These are phyloP conservation scores for Carollia perspicillata DNA, from an alignment of 2,113 vertebrate species.

Conservation along the genomic window DNA sequence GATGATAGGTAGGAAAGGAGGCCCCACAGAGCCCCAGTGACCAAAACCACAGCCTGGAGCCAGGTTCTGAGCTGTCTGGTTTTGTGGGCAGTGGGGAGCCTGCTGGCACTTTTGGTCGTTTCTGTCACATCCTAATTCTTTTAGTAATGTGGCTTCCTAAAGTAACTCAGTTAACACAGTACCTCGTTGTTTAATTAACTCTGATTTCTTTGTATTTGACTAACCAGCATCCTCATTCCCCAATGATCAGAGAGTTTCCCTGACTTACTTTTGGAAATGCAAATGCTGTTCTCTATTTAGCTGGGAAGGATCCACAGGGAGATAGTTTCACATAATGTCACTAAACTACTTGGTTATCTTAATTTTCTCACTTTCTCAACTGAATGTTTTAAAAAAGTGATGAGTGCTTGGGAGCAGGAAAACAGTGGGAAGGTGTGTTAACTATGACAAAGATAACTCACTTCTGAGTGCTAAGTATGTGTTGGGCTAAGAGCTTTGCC, in stretches of 20 bases:
- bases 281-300: conserved; percentile 29
- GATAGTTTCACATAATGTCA: conserved; percentile 37
- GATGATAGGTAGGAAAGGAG: fast-evolving
- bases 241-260: background rate
- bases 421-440: background rate
- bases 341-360: conserved; percentile 49
- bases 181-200: background rate
- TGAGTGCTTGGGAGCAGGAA: background rate
- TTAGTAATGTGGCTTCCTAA: background rate
- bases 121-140: background rate
- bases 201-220: conserved; percentile 26
- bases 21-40: fast-evolving
- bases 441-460: fast-evolving
- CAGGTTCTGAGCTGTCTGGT: background rate
- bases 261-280: conserved; percentile 40
- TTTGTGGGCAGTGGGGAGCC: background rate
- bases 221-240: background rate
- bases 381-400: background rate
- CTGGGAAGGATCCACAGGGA: conserved; percentile 34
- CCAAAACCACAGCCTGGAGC: fast-evolving
- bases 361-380: conserved; percentile 37
- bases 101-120: fast-evolving
- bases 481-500: background rate
- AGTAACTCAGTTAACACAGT: background rate
- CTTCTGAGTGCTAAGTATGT: fast-evolving